These are phyloP conservation scores for Unio delphinus DNA, from an alignment of 2,888 invertebrate genomes.

Conservation along the genomic window DNA sequence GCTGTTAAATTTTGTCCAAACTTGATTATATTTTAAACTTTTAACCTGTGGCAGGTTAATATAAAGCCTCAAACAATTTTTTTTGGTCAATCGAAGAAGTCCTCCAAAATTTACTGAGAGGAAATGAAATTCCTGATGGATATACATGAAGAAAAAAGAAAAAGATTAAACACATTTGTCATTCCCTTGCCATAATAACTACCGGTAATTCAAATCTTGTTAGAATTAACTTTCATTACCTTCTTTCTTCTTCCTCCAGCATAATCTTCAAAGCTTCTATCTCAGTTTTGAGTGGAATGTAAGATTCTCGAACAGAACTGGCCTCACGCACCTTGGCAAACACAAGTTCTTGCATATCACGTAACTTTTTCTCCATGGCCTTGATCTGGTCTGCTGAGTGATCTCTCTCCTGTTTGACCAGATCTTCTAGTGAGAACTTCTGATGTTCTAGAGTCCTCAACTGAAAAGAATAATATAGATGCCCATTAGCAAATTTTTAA, in stretches of 20 bases:
- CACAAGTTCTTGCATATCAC: slow-evolving; percentile 64
- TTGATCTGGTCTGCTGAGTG: slow-evolving; percentile 46
- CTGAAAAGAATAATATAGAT: slow-evolving; percentile 23
- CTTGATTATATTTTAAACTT: too few species aligned
- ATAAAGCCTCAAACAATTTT: too few species aligned
- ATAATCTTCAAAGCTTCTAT: slow-evolving; percentile 64
- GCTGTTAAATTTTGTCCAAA: too few species aligned
- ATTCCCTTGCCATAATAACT: too few species aligned
- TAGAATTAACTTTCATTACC: slow-evolving; percentile 37
- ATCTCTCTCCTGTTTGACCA: slow-evolving; percentile 45
- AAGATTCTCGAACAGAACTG: slow-evolving; percentile 53
- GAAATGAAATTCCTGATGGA: too few species aligned
- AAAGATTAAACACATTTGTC: too few species aligned
- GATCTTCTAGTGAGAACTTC: slow-evolving; percentile 50
- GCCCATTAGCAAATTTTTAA: too few species aligned
- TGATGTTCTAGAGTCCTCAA: slow-evolving; percentile 57
- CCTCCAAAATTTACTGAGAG: too few species aligned
- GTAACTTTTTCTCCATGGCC: slow-evolving; percentile 60
- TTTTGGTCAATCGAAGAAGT: too few species aligned
- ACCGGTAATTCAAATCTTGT: too few species aligned
- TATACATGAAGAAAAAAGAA: too few species aligned
- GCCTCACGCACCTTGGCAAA: slow-evolving; percentile 66
- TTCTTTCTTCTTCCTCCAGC: slow-evolving; percentile 66
- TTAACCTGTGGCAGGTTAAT: too few species aligned
- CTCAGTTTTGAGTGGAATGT: slow-evolving; percentile 65